Evolutionary conservation across 2,797 vertebrate species (phyloP).

Genomic region (Champsocephalus esox): DNA sequence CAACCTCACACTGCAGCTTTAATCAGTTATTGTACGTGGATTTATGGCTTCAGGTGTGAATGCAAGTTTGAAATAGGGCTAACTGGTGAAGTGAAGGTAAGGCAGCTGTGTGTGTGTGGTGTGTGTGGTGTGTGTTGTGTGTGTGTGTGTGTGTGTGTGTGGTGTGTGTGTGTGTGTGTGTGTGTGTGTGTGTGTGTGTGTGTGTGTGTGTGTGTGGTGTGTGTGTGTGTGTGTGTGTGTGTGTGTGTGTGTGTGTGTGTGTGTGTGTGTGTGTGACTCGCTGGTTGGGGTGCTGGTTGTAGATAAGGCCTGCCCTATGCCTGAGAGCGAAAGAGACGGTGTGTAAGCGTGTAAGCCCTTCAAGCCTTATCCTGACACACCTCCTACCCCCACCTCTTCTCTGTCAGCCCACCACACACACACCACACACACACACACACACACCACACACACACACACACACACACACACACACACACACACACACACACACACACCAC

Average conservation of each 20-base stretch:
- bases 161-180: slow-evolving; percentile 16
- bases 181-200: slow-evolving; percentile 27
- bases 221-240: slow-evolving; percentile 20
- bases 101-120: slow-evolving; percentile 25
- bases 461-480: too few relatives aligned
- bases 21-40: slow-evolving; percentile 75
- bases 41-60: slow-evolving; percentile 73
- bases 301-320: slow-evolving; percentile 79
- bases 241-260: slow-evolving; percentile 13
- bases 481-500: not conserved
- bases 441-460: slow-evolving; percentile 29
- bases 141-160: slow-evolving; percentile 16
- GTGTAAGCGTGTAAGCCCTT: slow-evolving; percentile 79
- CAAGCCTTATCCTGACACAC: slow-evolving; percentile 79
- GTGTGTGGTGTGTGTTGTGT: too few relatives aligned
- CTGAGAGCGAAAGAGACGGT: slow-evolving; percentile 77
- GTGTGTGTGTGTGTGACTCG: slow-evolving; percentile 3
- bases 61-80: slow-evolving; percentile 58
- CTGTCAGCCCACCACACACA: slow-evolving; percentile 51
- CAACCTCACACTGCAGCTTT: slow-evolving; percentile 46
- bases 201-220: not conserved
- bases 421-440: slow-evolving; percentile 35
- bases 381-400: slow-evolving; percentile 68
- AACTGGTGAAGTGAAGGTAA: slow-evolving; percentile 61
- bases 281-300: slow-evolving; percentile 74